These are phyloP conservation scores for Agrilus planipennis DNA, from an alignment of 1,140 invertebrate species.

Conservation along the genomic window DNA sequence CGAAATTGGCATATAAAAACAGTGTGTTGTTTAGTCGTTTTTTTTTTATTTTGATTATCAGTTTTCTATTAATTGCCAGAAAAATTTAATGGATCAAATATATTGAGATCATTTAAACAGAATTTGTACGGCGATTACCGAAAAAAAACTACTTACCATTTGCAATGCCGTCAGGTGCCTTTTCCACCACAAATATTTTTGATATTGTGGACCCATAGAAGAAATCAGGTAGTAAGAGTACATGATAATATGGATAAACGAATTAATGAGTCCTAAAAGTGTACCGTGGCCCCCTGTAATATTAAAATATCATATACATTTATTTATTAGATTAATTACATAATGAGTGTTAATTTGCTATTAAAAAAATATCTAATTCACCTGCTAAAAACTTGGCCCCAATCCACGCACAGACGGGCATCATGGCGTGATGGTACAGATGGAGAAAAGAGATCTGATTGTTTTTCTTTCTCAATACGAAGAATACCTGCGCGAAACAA, in stretches of 20 bases:
- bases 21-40: too few species aligned
- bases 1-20: too few species aligned
- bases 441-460: conserved; percentile 79
- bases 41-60: too few species aligned
- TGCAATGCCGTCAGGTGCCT: conserved; percentile 69
- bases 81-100: too few species aligned
- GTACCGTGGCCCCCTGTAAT: conserved; percentile 53
- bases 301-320: not conserved
- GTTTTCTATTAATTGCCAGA: too few species aligned
- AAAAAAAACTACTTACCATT: conserved; percentile 63
- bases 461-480: conserved; percentile 75
- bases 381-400: conserved; percentile 64
- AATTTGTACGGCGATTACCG: too few species aligned
- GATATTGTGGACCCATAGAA: conserved; percentile 58
- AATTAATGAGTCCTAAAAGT: conserved; percentile 69
- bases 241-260: conserved; percentile 78
- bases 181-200: conserved; percentile 72
- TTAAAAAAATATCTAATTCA: not conserved
- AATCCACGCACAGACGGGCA: conserved; percentile 70
- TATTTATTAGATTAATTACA: too few species aligned
- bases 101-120: too few species aligned
- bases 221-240: conserved; percentile 69
- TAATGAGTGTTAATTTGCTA: not conserved
- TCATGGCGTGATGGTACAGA: conserved; percentile 77
- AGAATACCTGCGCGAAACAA: conserved; percentile 61